Conservation (phyloP, 2,797 vertebrate genomes). For the Syncerus caffer region DNA sequence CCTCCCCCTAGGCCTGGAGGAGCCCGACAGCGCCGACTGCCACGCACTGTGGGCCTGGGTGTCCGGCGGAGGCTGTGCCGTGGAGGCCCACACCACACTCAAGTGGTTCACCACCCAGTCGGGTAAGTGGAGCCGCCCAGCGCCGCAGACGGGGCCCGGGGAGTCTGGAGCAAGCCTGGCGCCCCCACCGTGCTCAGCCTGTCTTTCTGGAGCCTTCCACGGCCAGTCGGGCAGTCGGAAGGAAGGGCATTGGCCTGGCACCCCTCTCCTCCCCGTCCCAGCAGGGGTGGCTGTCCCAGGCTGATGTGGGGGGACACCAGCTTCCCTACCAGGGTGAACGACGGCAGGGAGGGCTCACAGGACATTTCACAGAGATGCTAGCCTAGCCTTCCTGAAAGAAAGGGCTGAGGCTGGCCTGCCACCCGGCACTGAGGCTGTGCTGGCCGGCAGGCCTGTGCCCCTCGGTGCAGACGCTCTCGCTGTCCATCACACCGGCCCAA, state of each 20-base stretch:
- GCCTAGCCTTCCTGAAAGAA: neutral
- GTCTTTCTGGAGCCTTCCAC: neutral
- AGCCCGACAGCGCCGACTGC: slow-evolving; percentile 86
- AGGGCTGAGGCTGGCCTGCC: neutral
- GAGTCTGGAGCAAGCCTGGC: neutral
- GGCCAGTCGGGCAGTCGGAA: accelerated
- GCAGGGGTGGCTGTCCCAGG: accelerated
- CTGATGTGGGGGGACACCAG: neutral
- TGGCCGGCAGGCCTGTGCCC: slow-evolving; percentile 85
- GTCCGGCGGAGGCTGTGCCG: slow-evolving; percentile 91
- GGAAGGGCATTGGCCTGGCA: accelerated
- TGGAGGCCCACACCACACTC: slow-evolving; percentile 88
- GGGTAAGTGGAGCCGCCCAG: slow-evolving; percentile 79
- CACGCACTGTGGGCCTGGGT: slow-evolving; percentile 96
- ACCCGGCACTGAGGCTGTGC: neutral
- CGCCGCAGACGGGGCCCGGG: accelerated
- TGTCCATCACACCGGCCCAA: slow-evolving; percentile 92
- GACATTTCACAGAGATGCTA: neutral
- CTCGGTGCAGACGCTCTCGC: slow-evolving; percentile 88
- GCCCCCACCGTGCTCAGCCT: neutral
- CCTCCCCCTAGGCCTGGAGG: slow-evolving; percentile 87
- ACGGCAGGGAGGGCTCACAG: neutral
- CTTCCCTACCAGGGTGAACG: neutral
- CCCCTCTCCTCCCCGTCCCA: neutral
- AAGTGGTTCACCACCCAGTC: slow-evolving; percentile 90